Evolutionary conservation across 2,888 invertebrate species (phyloP).

Genomic region (Cryptocephalus primarius): DNA sequence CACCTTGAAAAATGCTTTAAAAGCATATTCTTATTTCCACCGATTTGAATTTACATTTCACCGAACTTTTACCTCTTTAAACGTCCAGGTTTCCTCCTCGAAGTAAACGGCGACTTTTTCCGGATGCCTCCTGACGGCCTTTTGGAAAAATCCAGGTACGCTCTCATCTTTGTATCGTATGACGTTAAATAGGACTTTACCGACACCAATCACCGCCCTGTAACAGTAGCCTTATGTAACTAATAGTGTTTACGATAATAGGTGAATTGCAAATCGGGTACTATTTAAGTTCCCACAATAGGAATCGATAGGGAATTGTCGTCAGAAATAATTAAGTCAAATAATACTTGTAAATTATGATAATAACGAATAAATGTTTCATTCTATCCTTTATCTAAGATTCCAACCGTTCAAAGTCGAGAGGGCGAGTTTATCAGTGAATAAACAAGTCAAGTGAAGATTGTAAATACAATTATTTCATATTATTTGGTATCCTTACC

Average conservation of each 20-base stretch:
- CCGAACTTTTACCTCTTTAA: slow-evolving; percentile 43
- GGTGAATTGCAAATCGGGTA: no score
- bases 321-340: no score
- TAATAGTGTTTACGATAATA: no score
- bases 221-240: slow-evolving; percentile 17
- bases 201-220: slow-evolving; percentile 47
- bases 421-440: no score
- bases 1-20: no score
- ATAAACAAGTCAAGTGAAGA: neutral
- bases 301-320: no score
- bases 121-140: slow-evolving; percentile 43
- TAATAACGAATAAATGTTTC: no score
- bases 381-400: no score
- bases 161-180: slow-evolving; percentile 42
- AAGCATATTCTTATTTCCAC: neutral
- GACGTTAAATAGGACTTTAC: neutral
- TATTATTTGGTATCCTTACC: slow-evolving; percentile 40
- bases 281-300: no score
- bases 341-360: no score
- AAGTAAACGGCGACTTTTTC: slow-evolving; percentile 60
- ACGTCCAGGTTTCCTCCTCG: slow-evolving; percentile 58
- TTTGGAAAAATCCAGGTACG: slow-evolving; percentile 46
- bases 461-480: slow-evolving; percentile 14
- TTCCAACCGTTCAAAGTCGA: no score
- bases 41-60: no score